Percentiles rank a stretch among this genome's conserved stretches.
Evolutionary conservation across 2,888 invertebrate species (phyloP).

Genomic region (Erebia aethiops): DNA sequence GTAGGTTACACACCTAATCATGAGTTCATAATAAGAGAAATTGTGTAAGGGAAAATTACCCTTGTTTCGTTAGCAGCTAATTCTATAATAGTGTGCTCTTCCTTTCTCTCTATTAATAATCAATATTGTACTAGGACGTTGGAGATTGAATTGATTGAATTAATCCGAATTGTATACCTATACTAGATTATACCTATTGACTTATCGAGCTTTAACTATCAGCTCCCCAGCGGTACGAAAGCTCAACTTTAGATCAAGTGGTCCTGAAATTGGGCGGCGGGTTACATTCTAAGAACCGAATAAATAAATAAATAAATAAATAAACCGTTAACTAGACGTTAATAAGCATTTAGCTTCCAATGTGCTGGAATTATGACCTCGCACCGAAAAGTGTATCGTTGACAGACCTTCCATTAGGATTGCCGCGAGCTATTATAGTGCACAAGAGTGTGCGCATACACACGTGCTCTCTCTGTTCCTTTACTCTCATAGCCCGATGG

Average conservation of each 20-base stretch:
- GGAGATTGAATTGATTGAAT: not conserved
- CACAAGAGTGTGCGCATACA: too few relatives aligned
- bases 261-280: too few relatives aligned
- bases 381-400: too few relatives aligned
- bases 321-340: too few relatives aligned
- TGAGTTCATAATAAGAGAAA: not conserved
- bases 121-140: not conserved
- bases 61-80: not conserved
- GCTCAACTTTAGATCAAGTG: not conserved
- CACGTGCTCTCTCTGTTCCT: too few relatives aligned
- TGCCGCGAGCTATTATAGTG: too few relatives aligned
- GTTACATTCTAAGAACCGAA: too few relatives aligned
- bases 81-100: not conserved
- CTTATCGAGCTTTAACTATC: not conserved
- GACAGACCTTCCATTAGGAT: too few relatives aligned
- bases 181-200: not conserved
- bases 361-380: too few relatives aligned
- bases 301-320: too few relatives aligned
- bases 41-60: not conserved
- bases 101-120: not conserved
- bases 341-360: too few relatives aligned
- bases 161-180: slow-evolving; percentile 2
- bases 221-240: not conserved
- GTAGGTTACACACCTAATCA: not conserved
- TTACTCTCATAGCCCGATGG: too few relatives aligned